phyloP scores from a whole-genome alignment of 2,888 invertebrate genomes.

The Cylindroiulus punctatus region DNA sequence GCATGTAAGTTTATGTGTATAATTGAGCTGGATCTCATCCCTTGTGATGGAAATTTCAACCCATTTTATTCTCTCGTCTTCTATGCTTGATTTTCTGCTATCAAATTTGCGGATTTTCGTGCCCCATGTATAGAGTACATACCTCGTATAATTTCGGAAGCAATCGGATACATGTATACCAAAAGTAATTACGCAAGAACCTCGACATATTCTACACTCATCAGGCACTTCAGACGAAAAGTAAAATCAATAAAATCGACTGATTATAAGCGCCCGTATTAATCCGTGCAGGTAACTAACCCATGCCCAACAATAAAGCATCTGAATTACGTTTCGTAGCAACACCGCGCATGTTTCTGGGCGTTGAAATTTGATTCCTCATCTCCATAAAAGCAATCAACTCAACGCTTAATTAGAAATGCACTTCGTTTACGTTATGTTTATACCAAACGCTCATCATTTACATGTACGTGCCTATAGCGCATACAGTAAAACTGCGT shows the following conservation, averaged over 20 bases:
- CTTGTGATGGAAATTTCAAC: not conserved
- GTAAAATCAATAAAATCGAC: not conserved
- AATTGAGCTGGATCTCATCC: not conserved
- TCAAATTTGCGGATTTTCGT: not conserved
- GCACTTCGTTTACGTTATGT: not conserved
- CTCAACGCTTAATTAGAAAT: slow-evolving; percentile 37
- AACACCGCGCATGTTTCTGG: not conserved
- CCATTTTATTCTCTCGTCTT: not conserved
- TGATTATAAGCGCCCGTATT: not conserved
- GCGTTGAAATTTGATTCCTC: slow-evolving; percentile 34
- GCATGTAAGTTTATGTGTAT: too few species aligned
- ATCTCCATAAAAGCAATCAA: slow-evolving; percentile 42
- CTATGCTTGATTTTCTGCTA: not conserved
- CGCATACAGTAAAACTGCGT: not conserved
- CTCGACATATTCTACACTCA: not conserved
- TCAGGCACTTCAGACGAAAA: slow-evolving; percentile 27
- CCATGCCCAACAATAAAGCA: slow-evolving; percentile 7
- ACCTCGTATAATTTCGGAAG: not conserved
- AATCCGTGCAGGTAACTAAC: not conserved
- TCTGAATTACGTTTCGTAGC: slow-evolving; percentile 20
- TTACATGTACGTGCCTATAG: slow-evolving; percentile 12
- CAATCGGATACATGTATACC: slow-evolving; percentile 23
- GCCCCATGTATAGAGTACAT: not conserved
- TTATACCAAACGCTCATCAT: slow-evolving; percentile 25
- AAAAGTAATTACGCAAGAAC: slow-evolving; percentile 20